Percentiles rank a stretch among this genome's conserved stretches.
phyloP scores from a whole-genome alignment of 2,797 vertebrate species.

The Ciconia nigra region DNA sequence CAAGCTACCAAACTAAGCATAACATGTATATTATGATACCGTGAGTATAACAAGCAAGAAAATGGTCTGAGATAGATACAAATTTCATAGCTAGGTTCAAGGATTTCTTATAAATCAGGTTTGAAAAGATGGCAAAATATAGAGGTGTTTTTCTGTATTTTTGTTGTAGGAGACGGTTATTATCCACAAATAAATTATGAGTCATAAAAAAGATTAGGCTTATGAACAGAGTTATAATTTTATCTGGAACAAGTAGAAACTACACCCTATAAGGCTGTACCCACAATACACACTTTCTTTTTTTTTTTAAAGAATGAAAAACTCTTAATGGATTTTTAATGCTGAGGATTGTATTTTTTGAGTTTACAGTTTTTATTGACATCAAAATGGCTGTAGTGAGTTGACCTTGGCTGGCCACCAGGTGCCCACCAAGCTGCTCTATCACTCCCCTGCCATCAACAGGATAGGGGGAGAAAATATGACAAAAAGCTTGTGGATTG shows the following conservation, averaged over 20 bases:
- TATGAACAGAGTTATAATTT: background rate
- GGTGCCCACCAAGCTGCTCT: background rate
- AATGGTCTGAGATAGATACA: background rate
- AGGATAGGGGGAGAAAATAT: background rate
- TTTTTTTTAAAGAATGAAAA: background rate
- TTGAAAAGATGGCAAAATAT: background rate
- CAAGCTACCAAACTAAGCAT: background rate
- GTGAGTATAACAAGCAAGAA: background rate
- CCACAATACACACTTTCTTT: background rate
- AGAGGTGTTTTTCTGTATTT: background rate
- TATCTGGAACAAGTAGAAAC: background rate
- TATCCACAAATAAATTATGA: background rate
- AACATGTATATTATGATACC: background rate
- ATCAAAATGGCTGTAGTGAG: background rate
- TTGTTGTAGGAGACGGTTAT: background rate
- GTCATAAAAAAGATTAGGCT: background rate
- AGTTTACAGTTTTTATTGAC: background rate
- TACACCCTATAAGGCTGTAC: background rate
- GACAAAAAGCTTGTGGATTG: background rate
- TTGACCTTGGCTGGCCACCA: background rate
- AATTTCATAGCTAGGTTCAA: background rate
- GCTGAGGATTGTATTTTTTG: background rate
- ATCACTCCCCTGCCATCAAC: rapidly evolving
- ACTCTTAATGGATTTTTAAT: background rate
- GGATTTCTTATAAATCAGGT: background rate